Base-by-base conservation (phyloP, 2,113 vertebrate genomes). In the Sterrhoptilus dennistouni region DNA sequence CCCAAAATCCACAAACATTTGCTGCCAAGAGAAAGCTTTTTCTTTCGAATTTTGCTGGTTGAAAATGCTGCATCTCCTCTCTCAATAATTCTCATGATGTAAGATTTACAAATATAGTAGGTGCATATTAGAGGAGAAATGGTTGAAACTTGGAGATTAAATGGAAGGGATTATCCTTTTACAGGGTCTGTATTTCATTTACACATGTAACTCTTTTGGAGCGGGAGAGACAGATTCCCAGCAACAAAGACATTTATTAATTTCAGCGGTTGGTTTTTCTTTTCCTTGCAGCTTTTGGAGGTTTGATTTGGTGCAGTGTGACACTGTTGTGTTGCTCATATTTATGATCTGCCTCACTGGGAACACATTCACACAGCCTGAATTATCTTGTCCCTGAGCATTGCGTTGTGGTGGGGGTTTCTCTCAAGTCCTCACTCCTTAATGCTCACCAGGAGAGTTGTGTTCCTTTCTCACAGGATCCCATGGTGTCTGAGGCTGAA, bases 401-500 rank as follows among this genome's bases (percentile, higher is more conserved):
- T 4, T 47, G 7, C 29, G 45, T 35, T 52, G 5, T 59, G 27
- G 11, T 57, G 24, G 15, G 53, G 18, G 12, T 65, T 91, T 61
- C 64, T 87, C 31, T 20, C 0, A 69, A 91, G 45, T 19, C 17
- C 22, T 57, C 14, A 1, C 11, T 45, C 4, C 11, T n/a, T 54
- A 35, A 22, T 60, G 83, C 40, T 80, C 27, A 19, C 16, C 4
- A 14, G 24, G 29, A 56, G 15, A 68, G 33, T 70, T 1, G 1
- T 63, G 11, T 63, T 53, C 17, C 11, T 21, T 86, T 18, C n/a
- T 65, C 20, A 49, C n/a, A 54, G 29, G 0, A 35, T 14, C 16
- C 20, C 6, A 17, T 47, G 2, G 0, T n/a, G n/a, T 14, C 5
- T 19, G 3, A 45, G 38, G 22, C 56, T 45, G 80, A 14, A 27